Conservation (phyloP, 2,888 invertebrate genomes). For the Dynastes grantii region DNA sequence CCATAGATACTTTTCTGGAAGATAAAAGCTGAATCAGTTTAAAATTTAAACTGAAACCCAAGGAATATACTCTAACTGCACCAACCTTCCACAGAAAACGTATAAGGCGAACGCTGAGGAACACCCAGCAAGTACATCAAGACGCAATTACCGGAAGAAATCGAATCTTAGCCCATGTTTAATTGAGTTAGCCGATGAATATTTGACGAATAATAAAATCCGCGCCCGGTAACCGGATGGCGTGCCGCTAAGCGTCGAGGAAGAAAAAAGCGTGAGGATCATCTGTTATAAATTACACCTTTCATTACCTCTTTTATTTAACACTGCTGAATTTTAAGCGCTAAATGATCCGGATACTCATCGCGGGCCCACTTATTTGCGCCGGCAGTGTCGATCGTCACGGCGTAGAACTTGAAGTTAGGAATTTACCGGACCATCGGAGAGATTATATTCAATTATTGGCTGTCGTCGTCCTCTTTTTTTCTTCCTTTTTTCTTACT, state of each 20-base stretch:
- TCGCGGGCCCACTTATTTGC: conserved; percentile 40
- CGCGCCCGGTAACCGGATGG: conserved; percentile 54
- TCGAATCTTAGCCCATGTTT: conserved; percentile 65
- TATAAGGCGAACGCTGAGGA: neutral
- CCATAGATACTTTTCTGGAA: no score
- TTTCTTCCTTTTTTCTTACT: neutral
- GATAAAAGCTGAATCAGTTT: no score
- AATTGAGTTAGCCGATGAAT: conserved; percentile 65
- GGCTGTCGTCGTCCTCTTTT: neutral
- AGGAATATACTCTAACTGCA: neutral
- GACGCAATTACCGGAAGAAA: conserved; percentile 58
- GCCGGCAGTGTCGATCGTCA: conserved; percentile 23
- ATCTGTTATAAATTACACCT: conserved; percentile 70
- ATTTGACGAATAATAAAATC: conserved; percentile 64
- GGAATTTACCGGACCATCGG: conserved; percentile 39
- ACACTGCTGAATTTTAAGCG: conserved; percentile 67
- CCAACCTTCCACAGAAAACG: neutral
- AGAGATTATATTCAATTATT: conserved; percentile 39
- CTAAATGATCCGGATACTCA: conserved; percentile 64
- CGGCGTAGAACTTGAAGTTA: conserved; percentile 29
- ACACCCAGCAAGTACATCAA: conserved; percentile 19
- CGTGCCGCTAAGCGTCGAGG: conserved; percentile 40
- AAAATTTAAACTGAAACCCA: no score
- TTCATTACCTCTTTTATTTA: conserved; percentile 69
- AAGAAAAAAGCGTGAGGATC: conserved; percentile 60